phyloP scores from a whole-genome alignment of 2,113 vertebrate genomes.

The Oncorhynchus tshawytscha region DNA sequence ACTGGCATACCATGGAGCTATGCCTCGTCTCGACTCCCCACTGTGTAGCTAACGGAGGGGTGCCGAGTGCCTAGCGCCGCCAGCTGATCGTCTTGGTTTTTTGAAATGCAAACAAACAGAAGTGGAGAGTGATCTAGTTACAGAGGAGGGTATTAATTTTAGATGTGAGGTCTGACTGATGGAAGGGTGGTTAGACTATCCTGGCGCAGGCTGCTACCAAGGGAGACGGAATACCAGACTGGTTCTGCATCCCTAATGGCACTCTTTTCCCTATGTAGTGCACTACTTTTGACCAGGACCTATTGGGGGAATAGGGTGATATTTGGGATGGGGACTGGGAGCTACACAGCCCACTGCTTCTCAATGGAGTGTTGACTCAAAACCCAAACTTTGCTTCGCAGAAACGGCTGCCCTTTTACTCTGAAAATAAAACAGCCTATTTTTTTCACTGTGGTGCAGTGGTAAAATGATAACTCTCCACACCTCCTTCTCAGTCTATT shows the following conservation, averaged over 20 bases:
- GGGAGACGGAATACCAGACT: background rate
- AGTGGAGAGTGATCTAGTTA: conserved; percentile 11
- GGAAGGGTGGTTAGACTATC: background rate
- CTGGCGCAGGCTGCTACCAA: background rate
- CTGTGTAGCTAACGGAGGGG: background rate
- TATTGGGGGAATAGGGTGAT: no score
- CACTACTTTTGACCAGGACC: no score
- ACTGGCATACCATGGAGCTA: background rate
- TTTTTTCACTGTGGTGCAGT: no score
- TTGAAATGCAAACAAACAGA: background rate
- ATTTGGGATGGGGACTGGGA: no score
- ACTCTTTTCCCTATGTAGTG: no score
- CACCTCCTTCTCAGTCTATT: background rate
- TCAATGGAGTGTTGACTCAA: no score
- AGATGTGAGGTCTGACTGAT: conserved; percentile 8
- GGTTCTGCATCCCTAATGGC: no score
- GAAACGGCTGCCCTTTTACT: no score
- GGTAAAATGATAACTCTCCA: background rate
- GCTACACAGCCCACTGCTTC: no score
- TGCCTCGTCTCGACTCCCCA: background rate
- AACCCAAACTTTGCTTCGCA: no score
- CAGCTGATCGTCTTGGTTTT: background rate
- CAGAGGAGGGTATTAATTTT: background rate
- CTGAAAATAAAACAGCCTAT: no score
- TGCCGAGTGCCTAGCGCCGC: background rate